These are phyloP conservation scores for Ophion costatus DNA, from an alignment of 2,888 invertebrate species.

Conservation along the genomic window DNA sequence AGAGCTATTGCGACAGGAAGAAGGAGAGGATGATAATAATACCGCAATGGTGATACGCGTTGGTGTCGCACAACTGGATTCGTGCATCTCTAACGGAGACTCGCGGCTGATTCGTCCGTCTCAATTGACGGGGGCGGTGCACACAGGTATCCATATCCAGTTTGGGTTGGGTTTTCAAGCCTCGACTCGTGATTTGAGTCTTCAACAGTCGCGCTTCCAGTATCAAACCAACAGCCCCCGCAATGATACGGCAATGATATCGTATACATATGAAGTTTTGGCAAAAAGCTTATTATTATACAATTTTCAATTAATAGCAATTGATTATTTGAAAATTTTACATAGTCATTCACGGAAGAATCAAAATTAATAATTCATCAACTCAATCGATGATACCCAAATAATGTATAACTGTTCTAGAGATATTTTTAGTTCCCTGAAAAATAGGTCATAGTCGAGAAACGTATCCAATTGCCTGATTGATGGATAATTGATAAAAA, in stretches of 20 bases:
- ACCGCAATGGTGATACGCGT: conserved; percentile 64
- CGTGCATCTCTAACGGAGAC: conserved; percentile 78
- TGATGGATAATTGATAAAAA: no score
- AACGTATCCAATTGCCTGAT: no score
- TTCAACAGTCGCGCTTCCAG: conserved; percentile 36
- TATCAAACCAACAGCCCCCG: conserved; percentile 26
- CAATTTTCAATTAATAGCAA: no score
- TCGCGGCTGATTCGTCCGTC: conserved; percentile 80
- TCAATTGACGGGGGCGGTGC: conserved; percentile 82
- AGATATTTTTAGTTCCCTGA: no score
- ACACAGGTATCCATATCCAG: conserved; percentile 81
- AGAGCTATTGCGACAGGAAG: conserved; percentile 19
- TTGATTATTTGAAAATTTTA: no score
- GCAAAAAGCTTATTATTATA: not conserved
- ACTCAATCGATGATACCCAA: no score
- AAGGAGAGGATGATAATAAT: conserved; percentile 48
- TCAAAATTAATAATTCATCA: no score
- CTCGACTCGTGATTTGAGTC: conserved; percentile 3
- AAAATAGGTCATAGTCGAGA: no score
- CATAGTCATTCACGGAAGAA: no score
- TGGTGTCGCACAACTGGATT: conserved; percentile 76
- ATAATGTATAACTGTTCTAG: no score
- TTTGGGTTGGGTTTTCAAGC: conserved; percentile 76
- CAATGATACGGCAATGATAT: not conserved
- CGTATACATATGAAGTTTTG: not conserved